Base-by-base conservation (phyloP, 2,797 vertebrate species). In the Chelmon rostratus region DNA sequence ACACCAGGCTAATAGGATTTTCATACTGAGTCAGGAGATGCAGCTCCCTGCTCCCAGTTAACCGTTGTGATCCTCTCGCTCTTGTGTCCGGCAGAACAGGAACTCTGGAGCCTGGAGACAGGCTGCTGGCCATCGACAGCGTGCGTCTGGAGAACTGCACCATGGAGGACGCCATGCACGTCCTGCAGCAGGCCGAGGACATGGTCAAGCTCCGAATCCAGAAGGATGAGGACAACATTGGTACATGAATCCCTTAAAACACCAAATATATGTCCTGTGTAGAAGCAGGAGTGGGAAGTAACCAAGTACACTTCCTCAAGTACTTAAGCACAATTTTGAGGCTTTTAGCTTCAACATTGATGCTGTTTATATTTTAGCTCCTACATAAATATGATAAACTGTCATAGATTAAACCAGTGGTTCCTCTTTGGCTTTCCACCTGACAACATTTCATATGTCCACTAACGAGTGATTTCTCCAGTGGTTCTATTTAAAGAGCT, bases 161-260 rank as follows among this genome's bases (percentile, higher is more conserved):
- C 85, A 97, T 98, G 95, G 98, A 99, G 87, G 97, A 99, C 1
- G 98, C 98, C 0, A 97, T 98, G 95, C 97, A 97, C 44, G 95
- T 99, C 89, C 95, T 99, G 84, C 96, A 96, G 84, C 98, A 99
- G 88, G 97, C 97, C 0, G 98, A 99, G 91, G 98, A 99, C 90
- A 96, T 99, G 94, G 98, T 99, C 89, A 98, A 97, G 93, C 96
- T 99, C 70, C 96, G 98, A 84, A 97, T 99, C 88, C 96, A 98
- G 83, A 99, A 99, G 84, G 98, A 99, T 47, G 98, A 99, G 91
- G 98, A 99, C 95, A 99, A 99, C 91, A 97, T 98, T 1, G 98
- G 98, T 95, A 93, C 82, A 70, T 13, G 3, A 56, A 25, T 54
- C 11, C 6, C 11, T 10, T 19, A 40, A 81, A 81, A 71, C 13